Percentiles rank a stretch among this genome's conserved stretches.
These are phyloP conservation scores for Sisyra nigra DNA, from an alignment of 2,888 invertebrate genomes.

Conservation along the genomic window DNA sequence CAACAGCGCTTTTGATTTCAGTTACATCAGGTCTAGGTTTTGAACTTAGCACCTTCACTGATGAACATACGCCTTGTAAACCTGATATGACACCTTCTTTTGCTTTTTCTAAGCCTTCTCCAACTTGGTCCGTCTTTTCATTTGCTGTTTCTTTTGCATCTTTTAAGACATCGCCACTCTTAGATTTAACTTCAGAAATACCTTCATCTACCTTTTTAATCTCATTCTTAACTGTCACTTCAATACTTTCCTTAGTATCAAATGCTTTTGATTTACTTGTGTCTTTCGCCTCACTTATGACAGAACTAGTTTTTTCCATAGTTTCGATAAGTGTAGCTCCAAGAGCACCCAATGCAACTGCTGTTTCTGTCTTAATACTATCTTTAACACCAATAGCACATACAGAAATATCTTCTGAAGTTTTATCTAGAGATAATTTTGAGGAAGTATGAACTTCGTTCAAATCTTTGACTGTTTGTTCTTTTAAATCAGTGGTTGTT, in stretches of 20 bases:
- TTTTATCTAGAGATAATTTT: constrained; percentile 13
- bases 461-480: constrained; percentile 10
- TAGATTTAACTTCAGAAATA: background rate
- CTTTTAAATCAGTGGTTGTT: constrained; percentile 13
- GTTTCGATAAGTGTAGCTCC: constrained; percentile 5
- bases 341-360: background rate
- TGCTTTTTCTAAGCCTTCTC: too few relatives aligned
- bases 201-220: background rate
- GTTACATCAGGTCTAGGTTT: too few relatives aligned
- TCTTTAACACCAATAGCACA: constrained; percentile 1
- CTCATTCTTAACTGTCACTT: background rate
- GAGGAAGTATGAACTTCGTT: constrained; percentile 9
- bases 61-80: too few relatives aligned
- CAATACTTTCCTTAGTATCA: background rate
- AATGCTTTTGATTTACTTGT: background rate
- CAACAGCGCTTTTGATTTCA: too few relatives aligned
- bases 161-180: too few relatives aligned
- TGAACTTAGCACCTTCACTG: too few relatives aligned
- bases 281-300: constrained; percentile 1
- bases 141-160: too few relatives aligned
- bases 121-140: too few relatives aligned
- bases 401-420: constrained; percentile 9
- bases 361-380: too few relatives aligned
- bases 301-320: background rate
- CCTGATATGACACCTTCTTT: too few relatives aligned